Conservation (phyloP, 1,140 invertebrate genomes). For the Drosophila quadrilineata region DNA sequence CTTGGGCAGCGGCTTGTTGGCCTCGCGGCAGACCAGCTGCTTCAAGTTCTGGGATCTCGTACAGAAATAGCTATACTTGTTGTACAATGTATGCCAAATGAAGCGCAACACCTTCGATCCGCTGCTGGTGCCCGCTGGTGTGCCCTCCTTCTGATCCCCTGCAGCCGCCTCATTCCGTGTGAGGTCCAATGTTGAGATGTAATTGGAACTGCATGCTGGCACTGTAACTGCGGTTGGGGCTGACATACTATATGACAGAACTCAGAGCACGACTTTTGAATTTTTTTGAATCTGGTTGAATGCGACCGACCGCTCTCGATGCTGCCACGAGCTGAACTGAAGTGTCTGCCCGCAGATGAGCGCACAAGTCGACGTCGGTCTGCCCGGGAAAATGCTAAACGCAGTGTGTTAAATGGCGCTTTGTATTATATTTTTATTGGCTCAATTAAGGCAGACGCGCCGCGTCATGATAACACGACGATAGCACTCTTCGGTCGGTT, state of each 20-base stretch:
- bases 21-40: constrained; percentile 62
- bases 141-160: constrained; percentile 20
- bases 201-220: constrained; percentile 35
- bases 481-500: constrained; percentile 16
- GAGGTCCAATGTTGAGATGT: constrained; percentile 60
- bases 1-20: constrained; percentile 74
- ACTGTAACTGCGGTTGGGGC: constrained; percentile 19
- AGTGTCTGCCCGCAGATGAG: constrained; percentile 11
- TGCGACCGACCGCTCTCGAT: constrained; percentile 50
- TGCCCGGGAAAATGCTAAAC: constrained; percentile 46
- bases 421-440: constrained; percentile 77
- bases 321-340: constrained; percentile 59
- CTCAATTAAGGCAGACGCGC: constrained; percentile 60
- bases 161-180: constrained; percentile 29
- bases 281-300: background rate
- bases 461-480: constrained; percentile 47
- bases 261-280: constrained; percentile 1
- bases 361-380: constrained; percentile 36
- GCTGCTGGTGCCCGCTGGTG: constrained; percentile 17
- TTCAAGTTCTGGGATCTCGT: constrained; percentile 55
- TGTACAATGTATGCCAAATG: constrained; percentile 70
- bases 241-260: constrained; percentile 42
- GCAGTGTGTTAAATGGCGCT: constrained; percentile 67
- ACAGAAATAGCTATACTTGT: constrained; percentile 64
- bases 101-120: constrained; percentile 69